phyloP scores from a whole-genome alignment of 2,797 vertebrate species.

The Poeciliopsis gracilis region DNA sequence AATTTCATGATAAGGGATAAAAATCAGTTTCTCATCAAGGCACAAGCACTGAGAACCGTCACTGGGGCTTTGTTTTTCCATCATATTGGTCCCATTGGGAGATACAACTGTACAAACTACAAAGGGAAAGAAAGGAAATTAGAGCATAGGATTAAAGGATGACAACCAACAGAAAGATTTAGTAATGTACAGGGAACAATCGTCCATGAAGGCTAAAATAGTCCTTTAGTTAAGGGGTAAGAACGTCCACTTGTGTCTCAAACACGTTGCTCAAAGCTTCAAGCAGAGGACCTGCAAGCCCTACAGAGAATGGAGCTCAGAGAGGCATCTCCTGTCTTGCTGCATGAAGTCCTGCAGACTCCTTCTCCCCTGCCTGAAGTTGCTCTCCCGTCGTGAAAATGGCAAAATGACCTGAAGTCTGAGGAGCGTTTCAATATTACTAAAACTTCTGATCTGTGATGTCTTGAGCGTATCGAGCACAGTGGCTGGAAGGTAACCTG shows the following conservation, averaged over 20 bases:
- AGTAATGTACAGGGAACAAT: conserved; percentile 79
- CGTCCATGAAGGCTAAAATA: conserved; percentile 52
- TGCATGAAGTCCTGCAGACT: conserved; percentile 78
- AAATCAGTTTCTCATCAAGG: conserved; percentile 83
- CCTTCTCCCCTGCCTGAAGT: conserved; percentile 78
- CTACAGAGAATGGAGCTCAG: conserved; percentile 81
- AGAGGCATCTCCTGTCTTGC: conserved; percentile 67
- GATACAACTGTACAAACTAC: conserved; percentile 81
- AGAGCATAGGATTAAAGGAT: conserved; percentile 60
- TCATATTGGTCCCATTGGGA: conserved; percentile 84
- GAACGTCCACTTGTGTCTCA: conserved; percentile 54
- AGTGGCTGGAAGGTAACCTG: conserved; percentile 78
- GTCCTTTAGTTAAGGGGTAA: conserved; percentile 64
- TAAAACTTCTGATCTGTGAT: conserved; percentile 79
- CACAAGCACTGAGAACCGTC: conserved; percentile 81
- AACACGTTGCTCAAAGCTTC: conserved; percentile 41
- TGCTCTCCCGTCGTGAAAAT: conserved; percentile 81
- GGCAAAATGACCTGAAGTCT: conserved; percentile 82
- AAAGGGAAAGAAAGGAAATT: conserved; percentile 34
- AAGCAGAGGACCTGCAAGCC: conserved; percentile 57
- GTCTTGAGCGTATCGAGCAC: conserved; percentile 81
- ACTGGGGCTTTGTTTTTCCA: conserved; percentile 66
- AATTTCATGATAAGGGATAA: conserved; percentile 63
- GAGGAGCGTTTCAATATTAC: conserved; percentile 83
- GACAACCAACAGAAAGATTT: conserved; percentile 71